Conservation (phyloP, 1,140 invertebrate genomes). For the Procambarus clarkii region DNA sequence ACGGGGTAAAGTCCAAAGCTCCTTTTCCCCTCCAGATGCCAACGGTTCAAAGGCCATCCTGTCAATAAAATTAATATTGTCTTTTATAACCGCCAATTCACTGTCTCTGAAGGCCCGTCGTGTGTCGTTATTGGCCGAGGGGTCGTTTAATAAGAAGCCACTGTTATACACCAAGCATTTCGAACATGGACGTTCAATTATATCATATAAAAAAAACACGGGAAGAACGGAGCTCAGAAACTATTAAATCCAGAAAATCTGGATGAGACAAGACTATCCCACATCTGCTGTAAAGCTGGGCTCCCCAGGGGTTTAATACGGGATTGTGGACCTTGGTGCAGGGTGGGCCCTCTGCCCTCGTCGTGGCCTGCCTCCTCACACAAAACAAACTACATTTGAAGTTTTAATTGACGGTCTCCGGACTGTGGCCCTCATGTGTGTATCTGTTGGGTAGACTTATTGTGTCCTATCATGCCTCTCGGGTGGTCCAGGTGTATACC, state of each 20-base stretch:
- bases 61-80: slow-evolving; percentile 34
- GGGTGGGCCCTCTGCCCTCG: neutral
- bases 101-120: neutral
- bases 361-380: neutral
- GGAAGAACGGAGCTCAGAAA: neutral
- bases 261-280: neutral
- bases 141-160: slow-evolving; percentile 14
- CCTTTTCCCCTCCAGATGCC: neutral
- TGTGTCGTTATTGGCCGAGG: neutral
- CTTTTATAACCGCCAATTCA: slow-evolving; percentile 38
- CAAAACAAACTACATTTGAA: neutral
- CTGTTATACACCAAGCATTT: slow-evolving; percentile 6
- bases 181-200: slow-evolving; percentile 21
- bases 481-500: no score
- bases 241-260: neutral
- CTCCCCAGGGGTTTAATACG: neutral
- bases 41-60: neutral
- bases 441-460: no score
- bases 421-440: no score
- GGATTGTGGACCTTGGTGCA: neutral
- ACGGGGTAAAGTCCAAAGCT: neutral
- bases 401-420: neutral
- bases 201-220: neutral
- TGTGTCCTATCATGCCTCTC: no score
- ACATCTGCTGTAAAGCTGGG: neutral